Base-by-base conservation (phyloP, 1,140 invertebrate genomes). In the Habropoda laboriosa region DNA sequence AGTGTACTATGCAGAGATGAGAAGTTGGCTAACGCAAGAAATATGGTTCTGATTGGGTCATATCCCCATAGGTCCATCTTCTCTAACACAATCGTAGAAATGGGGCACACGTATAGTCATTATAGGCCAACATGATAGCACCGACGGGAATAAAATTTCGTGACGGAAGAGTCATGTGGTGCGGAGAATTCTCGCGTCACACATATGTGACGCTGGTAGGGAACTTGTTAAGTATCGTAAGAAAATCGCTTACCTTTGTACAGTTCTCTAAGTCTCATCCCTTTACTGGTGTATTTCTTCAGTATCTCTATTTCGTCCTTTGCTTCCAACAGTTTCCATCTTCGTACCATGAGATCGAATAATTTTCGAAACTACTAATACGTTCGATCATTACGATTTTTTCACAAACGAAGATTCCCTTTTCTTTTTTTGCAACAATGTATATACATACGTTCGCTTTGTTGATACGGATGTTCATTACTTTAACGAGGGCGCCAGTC, bases 331-430 rank as follows among this genome's bases (percentile, higher is more conserved):
- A 40, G 8, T 35, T 71, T 30, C 51, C 68, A 40, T 18, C 30
- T 24, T 12, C 35, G 3, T 32, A 1, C 5, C n/a, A 71, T 2
- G 2, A 21, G 32, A 7, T 32, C 6, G 10, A 57, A 71, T 42
- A 71, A 42, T n/a, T 40, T 30, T 57, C n/a, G 10, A 71, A 71
- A 32, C 68, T 71, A n/a, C 7, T n/a, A 24, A 42, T 63, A n/a
- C 21, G 7, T 35, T 8, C 13, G 1, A 35, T 51, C 5, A 16
- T 68, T 35, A 51, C 10, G 4, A 35, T 8, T 24, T 24, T 68
- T 5, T 6, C 3, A 0, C 38, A 3, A 40, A 53, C 10, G 0
- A 24, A n/a, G n/a, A n/a, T n/a, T n/a, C n/a, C n/a, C n/a, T n/a
- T n/a, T n/a, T n/a, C n/a, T 10, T 12, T 53, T 0, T 40, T 38